Base-by-base conservation (phyloP, 2,797 vertebrate genomes). In the Gephyroberyx darwinii region DNA sequence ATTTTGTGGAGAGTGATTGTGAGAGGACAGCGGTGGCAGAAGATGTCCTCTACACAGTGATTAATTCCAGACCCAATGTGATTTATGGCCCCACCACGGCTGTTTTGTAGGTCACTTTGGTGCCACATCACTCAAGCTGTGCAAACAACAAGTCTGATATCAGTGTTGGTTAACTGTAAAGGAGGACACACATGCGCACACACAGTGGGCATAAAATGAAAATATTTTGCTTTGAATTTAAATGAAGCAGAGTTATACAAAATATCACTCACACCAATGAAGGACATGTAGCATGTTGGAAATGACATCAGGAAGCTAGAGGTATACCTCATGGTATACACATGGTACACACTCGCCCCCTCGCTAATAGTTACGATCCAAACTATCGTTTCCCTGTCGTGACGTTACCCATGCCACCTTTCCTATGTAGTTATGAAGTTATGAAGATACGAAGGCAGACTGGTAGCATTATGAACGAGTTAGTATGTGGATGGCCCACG, bases 101-200 rank as follows among this genome's bases (percentile, higher is more conserved):
- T 90, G 90, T 89, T 92, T 90, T 92, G 91, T 91, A 91, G 91
- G 91, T 92, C 91, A 92, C 88, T 90, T 90, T 92, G 91, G 82
- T 89, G 88, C 88, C 88, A 90, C 80, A 87, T 91, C 88, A 91
- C 85, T 93, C 92, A 92, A 93, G 89, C 93, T 93, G 93, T 87
- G 88, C 90, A 93, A 93, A 93, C 91, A 93, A 80, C 80, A 81
- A 82, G 81, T 83, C 88, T 63, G 91, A 92, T 93, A 92, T 89
- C 86, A 74, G 72, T 78, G 89, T 80, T 90, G 82, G 83, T 84
- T 83, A 84, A 82, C 86, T 78, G 74, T 77, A 87, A 81, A 86
- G 79, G 78, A 81, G 82, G 82, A 82, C 74, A 84, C 83, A 72
- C 81, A 79, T 53, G 73, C 74, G 47, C 48, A 37, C n/a, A 65